These are phyloP conservation scores for Lapara coniferarum DNA, from an alignment of 2,888 invertebrate species.

Conservation along the genomic window DNA sequence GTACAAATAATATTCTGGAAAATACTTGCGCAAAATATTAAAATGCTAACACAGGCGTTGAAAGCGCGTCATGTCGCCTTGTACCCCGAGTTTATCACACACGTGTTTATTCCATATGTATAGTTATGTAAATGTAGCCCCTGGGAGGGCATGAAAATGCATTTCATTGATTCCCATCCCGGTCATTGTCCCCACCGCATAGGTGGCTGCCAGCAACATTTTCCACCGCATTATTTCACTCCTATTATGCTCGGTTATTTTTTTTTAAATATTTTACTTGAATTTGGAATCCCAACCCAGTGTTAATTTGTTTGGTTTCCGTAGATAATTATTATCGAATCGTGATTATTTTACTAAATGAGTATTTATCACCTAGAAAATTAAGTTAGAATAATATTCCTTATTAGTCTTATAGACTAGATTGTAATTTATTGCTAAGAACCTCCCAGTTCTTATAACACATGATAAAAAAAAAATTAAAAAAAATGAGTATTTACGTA, in stretches of 20 bases:
- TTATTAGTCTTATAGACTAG: too few relatives aligned
- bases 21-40: neutral
- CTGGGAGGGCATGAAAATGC: slow-evolving; percentile 21
- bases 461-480: too few relatives aligned
- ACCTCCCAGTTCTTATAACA: too few relatives aligned
- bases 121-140: slow-evolving; percentile 2
- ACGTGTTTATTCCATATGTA: slow-evolving; percentile 9
- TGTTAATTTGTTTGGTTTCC: too few relatives aligned
- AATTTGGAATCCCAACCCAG: too few relatives aligned
- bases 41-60: neutral
- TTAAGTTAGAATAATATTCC: too few relatives aligned
- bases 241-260: neutral
- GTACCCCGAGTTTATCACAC: neutral
- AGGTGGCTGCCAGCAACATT: slow-evolving; percentile 33
- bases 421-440: too few relatives aligned
- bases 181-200: slow-evolving; percentile 45
- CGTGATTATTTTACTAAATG: too few relatives aligned
- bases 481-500: too few relatives aligned
- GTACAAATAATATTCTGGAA: neutral
- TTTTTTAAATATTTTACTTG: neutral
- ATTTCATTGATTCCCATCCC: slow-evolving; percentile 51
- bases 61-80: slow-evolving; percentile 6
- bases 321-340: too few relatives aligned
- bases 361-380: too few relatives aligned
- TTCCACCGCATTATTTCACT: slow-evolving; percentile 43